Evolutionary conservation across 2,888 invertebrate species (phyloP).

Genomic region (Lasioglossum figueresi): DNA sequence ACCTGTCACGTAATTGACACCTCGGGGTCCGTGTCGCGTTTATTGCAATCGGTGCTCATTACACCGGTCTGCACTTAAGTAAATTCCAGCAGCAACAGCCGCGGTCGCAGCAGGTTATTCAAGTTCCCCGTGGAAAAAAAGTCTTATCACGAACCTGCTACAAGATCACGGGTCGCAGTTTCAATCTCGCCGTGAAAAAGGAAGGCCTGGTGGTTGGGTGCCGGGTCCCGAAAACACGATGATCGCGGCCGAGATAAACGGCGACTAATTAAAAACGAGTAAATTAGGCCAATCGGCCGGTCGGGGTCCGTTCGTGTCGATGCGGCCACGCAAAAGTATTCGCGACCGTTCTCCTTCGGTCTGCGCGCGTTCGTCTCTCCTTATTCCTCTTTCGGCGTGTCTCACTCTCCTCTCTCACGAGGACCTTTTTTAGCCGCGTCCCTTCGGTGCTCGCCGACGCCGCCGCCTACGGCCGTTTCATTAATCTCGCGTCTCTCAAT

Average conservation of each 20-base stretch:
- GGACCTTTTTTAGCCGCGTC: slow-evolving; percentile 63
- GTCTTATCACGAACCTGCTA: slow-evolving; percentile 10
- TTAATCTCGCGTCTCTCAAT: slow-evolving; percentile 83
- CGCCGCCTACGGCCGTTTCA: slow-evolving; percentile 81
- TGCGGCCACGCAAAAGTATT: slow-evolving; percentile 38
- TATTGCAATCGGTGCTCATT: slow-evolving; percentile 6
- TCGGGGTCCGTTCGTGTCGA: slow-evolving; percentile 59
- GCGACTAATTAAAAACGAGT: slow-evolving; percentile 81
- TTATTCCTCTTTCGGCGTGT: slow-evolving; percentile 23
- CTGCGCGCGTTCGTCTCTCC: slow-evolving; percentile 45
- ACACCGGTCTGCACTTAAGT: slow-evolving; percentile 27
- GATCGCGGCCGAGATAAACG: slow-evolving; percentile 38
- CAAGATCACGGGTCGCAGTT: slow-evolving; percentile 16
- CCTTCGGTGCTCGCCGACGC: slow-evolving; percentile 78
- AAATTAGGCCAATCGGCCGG: slow-evolving; percentile 81
- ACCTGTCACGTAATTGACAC: slow-evolving; percentile 26
- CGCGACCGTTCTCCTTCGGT: slow-evolving; percentile 44
- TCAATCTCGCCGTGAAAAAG: neutral
- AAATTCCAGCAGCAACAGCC: slow-evolving; percentile 25
- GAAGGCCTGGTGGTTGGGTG: neutral
- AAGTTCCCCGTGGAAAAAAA: slow-evolving; percentile 12
- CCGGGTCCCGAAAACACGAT: slow-evolving; percentile 3
- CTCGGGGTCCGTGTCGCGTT: slow-evolving; percentile 12
- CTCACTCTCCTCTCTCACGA: slow-evolving; percentile 23
- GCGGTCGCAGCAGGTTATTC: slow-evolving; percentile 2